A percentile compares a stretch with the other conserved stretches of the same genome.
Evolutionary conservation across 2,888 invertebrate genomes (phyloP).

Genomic region (Coecobrya sp.): DNA sequence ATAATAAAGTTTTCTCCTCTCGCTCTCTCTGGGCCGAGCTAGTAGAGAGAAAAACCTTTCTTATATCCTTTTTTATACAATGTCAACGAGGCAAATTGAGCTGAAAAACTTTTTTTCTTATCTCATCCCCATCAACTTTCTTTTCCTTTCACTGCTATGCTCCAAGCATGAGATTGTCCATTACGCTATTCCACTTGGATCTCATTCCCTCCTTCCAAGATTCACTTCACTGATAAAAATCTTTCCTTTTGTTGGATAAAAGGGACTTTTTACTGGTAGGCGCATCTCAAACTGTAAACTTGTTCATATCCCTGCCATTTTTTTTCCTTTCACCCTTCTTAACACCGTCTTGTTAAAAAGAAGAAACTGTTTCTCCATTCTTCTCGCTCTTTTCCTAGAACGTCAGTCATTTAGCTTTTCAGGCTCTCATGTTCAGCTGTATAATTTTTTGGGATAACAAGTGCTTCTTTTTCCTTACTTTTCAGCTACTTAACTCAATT

Average conservation of each 20-base stretch:
- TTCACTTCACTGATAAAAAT: neutral
- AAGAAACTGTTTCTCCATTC: constrained; percentile 2
- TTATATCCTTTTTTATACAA: constrained; percentile 62
- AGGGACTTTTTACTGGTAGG: neutral
- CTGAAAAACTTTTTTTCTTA: constrained; percentile 59
- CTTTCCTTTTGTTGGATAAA: neutral
- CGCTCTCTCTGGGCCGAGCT: neutral
- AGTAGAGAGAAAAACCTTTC: constrained; percentile 33
- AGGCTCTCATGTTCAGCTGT: neutral
- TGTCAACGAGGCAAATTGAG: constrained; percentile 76
- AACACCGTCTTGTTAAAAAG: neutral
- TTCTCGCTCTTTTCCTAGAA: neutral
- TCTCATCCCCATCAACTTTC: constrained; percentile 57
- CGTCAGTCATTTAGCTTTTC: neutral
- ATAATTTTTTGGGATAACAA: neutral
- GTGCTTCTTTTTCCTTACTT: neutral
- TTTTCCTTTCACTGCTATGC: neutral
- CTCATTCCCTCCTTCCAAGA: constrained; percentile 6
- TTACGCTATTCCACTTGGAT: neutral
- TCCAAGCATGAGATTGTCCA: constrained; percentile 32
- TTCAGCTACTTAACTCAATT: constrained; percentile 12
- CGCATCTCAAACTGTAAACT: neutral
- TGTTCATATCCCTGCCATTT: neutral
- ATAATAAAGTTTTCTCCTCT: constrained; percentile 47
- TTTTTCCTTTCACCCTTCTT: neutral